phyloP scores from a whole-genome alignment of 2,888 invertebrate species.

The Entomobrya proxima region DNA sequence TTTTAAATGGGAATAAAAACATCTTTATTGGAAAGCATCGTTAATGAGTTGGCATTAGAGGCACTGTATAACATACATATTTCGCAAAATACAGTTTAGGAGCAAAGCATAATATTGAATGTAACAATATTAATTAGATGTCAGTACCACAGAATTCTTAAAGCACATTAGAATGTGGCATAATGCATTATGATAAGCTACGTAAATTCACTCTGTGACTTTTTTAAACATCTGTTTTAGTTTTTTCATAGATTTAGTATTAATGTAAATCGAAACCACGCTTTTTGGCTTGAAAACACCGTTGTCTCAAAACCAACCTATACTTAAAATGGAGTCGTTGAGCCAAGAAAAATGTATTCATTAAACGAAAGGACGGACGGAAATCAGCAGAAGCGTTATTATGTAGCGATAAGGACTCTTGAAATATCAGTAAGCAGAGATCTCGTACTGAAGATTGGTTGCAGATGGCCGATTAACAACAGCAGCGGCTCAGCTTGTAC shows the following conservation, averaged over 20 bases:
- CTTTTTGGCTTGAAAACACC: slow-evolving; percentile 14
- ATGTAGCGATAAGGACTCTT: slow-evolving; percentile 33
- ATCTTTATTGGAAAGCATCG: neutral
- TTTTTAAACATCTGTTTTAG: too few species aligned
- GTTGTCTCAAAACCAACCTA: neutral
- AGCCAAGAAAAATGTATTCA: slow-evolving; percentile 13
- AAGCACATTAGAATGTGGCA: neutral
- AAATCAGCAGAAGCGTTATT: slow-evolving; percentile 45
- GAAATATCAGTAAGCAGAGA: slow-evolving; percentile 37
- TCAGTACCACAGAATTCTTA: neutral
- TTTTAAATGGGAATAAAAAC: neutral
- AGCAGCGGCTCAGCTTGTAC: neutral
- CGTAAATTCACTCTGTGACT: neutral
- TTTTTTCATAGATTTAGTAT: too few species aligned
- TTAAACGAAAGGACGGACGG: neutral
- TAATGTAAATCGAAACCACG: too few species aligned
- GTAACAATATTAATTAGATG: neutral
- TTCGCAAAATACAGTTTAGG: neutral
- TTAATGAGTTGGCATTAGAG: neutral
- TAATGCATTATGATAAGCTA: slow-evolving; percentile 19
- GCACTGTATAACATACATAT: neutral
- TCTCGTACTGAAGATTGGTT: slow-evolving; percentile 31
- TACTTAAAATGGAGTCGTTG: neutral
- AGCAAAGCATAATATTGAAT: neutral
- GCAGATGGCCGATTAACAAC: slow-evolving; percentile 54